Percentiles rank a stretch among this genome's conserved stretches.
Conservation (phyloP, 1,140 invertebrate species). For the Bombyx mandarina region DNA sequence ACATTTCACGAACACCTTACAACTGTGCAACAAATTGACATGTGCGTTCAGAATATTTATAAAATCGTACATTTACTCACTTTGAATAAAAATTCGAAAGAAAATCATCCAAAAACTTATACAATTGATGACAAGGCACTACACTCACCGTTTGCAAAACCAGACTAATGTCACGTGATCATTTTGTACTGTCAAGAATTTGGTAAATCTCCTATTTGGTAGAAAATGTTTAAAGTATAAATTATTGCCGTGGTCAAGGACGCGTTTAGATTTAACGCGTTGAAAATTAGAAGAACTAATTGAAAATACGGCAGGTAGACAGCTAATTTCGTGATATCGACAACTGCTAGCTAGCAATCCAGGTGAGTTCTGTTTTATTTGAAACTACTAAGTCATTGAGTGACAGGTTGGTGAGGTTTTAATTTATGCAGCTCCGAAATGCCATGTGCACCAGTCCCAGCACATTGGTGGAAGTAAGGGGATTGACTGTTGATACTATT, state of each 20-base stretch:
- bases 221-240: not conserved
- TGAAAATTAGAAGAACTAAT: too few species aligned
- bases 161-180: conserved; percentile 68
- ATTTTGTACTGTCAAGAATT: conserved; percentile 27
- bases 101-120: conserved; percentile 71
- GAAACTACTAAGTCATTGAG: too few species aligned
- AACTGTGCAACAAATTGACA: conserved; percentile 40
- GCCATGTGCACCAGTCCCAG: too few species aligned
- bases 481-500: too few species aligned
- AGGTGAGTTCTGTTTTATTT: too few species aligned
- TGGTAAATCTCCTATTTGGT: not conserved
- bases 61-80: conserved; percentile 59
- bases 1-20: conserved; percentile 48
- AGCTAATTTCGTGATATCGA: too few species aligned
- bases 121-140: conserved; percentile 72
- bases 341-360: too few species aligned
- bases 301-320: too few species aligned
- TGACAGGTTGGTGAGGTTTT: too few species aligned
- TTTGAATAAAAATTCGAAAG: conserved; percentile 69
- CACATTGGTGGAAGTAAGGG: too few species aligned
- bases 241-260: not conserved
- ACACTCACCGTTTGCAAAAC: conserved; percentile 72
- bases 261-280: not conserved
- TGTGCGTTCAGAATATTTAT: conserved; percentile 46
- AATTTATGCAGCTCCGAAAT: too few species aligned